phyloP scores from a whole-genome alignment of 2,797 vertebrate species.

The Moxostoma hubbsi region DNA sequence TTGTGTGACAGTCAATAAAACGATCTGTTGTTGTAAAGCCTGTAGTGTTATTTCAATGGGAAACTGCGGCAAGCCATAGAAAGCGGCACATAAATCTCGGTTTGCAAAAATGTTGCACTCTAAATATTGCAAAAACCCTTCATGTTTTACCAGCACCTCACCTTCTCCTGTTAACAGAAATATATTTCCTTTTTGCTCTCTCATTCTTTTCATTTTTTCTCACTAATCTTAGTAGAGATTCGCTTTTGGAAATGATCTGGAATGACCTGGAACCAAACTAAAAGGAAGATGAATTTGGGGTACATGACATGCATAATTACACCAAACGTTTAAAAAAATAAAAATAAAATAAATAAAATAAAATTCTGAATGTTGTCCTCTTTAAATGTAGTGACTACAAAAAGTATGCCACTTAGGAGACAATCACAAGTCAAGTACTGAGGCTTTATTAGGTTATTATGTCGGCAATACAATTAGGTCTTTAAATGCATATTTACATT shows the following conservation, averaged over 20 bases:
- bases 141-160: background rate
- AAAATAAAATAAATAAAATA: too few relatives aligned
- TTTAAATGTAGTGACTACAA: background rate
- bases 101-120: too few relatives aligned
- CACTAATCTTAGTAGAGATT: background rate
- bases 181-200: background rate
- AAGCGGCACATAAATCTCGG: too few relatives aligned
- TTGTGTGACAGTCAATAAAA: too few relatives aligned
- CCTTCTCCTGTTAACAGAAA: background rate
- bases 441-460: background rate
- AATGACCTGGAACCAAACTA: background rate
- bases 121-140: background rate
- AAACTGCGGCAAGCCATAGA: too few relatives aligned
- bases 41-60: too few relatives aligned
- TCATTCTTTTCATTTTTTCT: background rate
- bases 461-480: background rate
- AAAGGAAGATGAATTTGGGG: too few relatives aligned
- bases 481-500: conserved; percentile 17
- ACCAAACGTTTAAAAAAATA: too few relatives aligned
- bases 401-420: background rate
- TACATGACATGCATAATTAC: too few relatives aligned
- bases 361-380: background rate
- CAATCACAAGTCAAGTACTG: background rate
- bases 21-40: too few relatives aligned
- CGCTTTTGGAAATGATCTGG: background rate